Evolutionary conservation across 1,140 invertebrate species (phyloP).

Genomic region (Drosophila repleta): DNA sequence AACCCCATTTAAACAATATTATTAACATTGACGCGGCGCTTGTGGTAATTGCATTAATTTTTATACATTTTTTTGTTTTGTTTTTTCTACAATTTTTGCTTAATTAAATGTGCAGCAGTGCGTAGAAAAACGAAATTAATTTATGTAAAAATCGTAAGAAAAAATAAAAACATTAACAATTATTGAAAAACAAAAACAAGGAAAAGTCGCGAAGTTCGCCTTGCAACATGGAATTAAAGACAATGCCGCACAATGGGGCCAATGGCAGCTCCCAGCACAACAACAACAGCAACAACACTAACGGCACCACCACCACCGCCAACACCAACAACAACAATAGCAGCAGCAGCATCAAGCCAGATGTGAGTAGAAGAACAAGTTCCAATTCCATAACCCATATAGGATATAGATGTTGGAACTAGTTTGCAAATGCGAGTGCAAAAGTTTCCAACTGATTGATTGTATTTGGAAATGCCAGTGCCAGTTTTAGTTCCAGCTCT

Average conservation of each 20-base stretch:
- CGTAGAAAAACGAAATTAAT: constrained; percentile 24
- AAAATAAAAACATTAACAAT: neutral
- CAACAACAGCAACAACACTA: constrained; percentile 11
- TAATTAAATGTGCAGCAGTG: constrained; percentile 36
- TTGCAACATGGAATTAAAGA: constrained; percentile 50
- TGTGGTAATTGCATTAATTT: constrained; percentile 8
- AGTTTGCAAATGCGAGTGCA: neutral
- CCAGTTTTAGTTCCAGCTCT: neutral
- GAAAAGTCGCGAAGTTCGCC: constrained; percentile 12
- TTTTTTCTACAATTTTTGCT: constrained; percentile 8
- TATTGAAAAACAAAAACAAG: neutral
- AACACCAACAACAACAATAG: neutral
- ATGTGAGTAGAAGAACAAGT: constrained; percentile 30
- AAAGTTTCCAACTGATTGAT: neutral
- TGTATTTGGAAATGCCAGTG: neutral
- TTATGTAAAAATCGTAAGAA: neutral
- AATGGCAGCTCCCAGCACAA: constrained; percentile 22
- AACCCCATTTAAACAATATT: constrained; percentile 5
- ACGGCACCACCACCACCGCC: constrained; percentile 1
- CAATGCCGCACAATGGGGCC: constrained; percentile 36
- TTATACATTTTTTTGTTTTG: neutral
- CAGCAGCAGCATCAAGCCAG: constrained; percentile 13
- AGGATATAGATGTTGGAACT: neutral
- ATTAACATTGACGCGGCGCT: constrained; percentile 1
- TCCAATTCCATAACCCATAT: constrained; percentile 16